Conservation (phyloP, 2,888 invertebrate genomes). For the Sphaeridia pumilis region DNA sequence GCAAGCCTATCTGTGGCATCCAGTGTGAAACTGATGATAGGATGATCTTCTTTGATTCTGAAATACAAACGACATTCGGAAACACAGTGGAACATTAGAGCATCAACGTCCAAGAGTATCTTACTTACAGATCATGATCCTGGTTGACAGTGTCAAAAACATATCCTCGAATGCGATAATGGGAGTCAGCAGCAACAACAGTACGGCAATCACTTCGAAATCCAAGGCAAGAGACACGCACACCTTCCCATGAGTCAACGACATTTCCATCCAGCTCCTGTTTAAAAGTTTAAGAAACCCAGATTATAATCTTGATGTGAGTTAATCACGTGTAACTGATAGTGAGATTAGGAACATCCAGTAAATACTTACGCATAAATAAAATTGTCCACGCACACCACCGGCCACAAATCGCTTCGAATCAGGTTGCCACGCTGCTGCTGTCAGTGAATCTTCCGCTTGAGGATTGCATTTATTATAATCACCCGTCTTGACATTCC, state of each 20-base stretch:
- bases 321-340: background rate
- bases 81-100: too few species aligned
- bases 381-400: slow-evolving; percentile 92
- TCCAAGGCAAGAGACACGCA: slow-evolving; percentile 85
- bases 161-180: slow-evolving; percentile 85
- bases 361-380: slow-evolving; percentile 66
- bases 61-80: too few species aligned
- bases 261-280: slow-evolving; percentile 78
- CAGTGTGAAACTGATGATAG: slow-evolving; percentile 92
- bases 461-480: slow-evolving; percentile 80
- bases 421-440: slow-evolving; percentile 84
- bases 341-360: too few species aligned
- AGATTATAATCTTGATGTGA: background rate
- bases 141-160: slow-evolving; percentile 68
- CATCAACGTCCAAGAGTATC: too few species aligned
- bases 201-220: slow-evolving; percentile 80
- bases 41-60: slow-evolving; percentile 89
- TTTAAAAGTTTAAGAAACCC: too few species aligned
- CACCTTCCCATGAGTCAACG: slow-evolving; percentile 93
- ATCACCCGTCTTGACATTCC: slow-evolving; percentile 73
- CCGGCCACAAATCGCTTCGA: slow-evolving; percentile 88
- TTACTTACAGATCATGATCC: slow-evolving; percentile 58
- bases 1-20: slow-evolving; percentile 80
- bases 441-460: slow-evolving; percentile 87
- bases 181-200: slow-evolving; percentile 91